Conservation (phyloP, 2,888 invertebrate genomes). For the Trichopoda pennipes region DNA sequence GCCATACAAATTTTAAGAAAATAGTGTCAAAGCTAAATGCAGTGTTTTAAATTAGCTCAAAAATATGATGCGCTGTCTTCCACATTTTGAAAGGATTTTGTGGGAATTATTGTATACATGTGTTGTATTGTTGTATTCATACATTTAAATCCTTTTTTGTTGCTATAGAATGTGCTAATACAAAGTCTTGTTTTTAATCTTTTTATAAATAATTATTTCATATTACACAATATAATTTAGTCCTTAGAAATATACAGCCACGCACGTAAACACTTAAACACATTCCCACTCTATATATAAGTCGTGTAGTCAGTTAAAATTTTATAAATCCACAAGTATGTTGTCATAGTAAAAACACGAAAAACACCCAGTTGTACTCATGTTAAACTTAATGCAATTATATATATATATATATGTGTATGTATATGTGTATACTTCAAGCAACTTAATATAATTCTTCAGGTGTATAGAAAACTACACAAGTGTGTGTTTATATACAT, state of each 20-base stretch:
- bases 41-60: no score
- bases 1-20: no score
- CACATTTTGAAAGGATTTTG: no score
- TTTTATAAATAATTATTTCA: constrained; percentile 55
- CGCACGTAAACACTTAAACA: constrained; percentile 5
- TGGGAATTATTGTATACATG: no score
- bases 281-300: constrained; percentile 23
- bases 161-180: neutral
- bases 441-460: neutral
- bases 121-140: neutral
- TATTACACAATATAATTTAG: constrained; percentile 43
- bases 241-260: constrained; percentile 18
- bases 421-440: no score
- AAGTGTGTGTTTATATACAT: neutral
- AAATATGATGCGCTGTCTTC: no score
- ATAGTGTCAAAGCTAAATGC: no score
- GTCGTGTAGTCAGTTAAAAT: constrained; percentile 10
- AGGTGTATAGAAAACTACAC: neutral
- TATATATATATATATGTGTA: no score
- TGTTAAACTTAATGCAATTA: neutral
- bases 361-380: constrained; percentile 10
- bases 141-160: neutral
- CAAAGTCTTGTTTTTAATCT: neutral
- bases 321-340: constrained; percentile 11
- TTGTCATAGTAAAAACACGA: constrained; percentile 21